Base-by-base conservation (phyloP, 2,113 vertebrate species). In the Orthonyx spaldingii region DNA sequence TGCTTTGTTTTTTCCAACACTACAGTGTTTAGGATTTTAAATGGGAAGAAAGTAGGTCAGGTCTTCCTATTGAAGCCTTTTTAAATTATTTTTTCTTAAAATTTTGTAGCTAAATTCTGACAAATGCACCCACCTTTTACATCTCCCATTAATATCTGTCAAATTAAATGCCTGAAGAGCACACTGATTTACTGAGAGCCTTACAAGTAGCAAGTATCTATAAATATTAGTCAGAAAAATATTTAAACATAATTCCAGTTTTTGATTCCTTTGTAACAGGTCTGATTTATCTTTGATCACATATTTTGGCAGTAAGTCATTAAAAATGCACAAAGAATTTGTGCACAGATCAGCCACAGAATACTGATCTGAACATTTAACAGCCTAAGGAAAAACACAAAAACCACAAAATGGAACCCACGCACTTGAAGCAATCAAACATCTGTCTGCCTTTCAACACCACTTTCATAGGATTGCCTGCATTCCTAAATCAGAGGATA, bases 291-390 rank as follows among this genome's bases (percentile, higher is more conserved):
- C 91, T 94, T 87, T 94, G 42, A 94, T 79, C 84, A 77, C 20
- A 27, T 55, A 86, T 77, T 85, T 91, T 80, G 83, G 55, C 50
- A 87, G 20, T 35, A 79, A 80, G 66, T 72, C 46, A 85, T 83
- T 93, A 57, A 69, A 96, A 87, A 87, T n/a, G n/a, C 66, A 83
- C 13, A 76, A 76, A 69, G 84, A 94, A 85, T 88, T 77, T 87
- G 57, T 75, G 55, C 50, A 77, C 39, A 56, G 37, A 91, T 72
- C 55, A 66, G 68, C 71, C 64, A 59, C 50, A 41, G 47, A 96
- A 85, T 27, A 80, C 20, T n/a, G 59, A 93, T 80, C 28, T 59
- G 46, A 91, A 72, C 63, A 41, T 55, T 92, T 39, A 90, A 86
- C 63, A 78, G 92, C 90, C 86, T 35, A 28, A 70, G 46, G 81